Conservation (phyloP, 2,888 invertebrate genomes). For the Allygus modestus region DNA sequence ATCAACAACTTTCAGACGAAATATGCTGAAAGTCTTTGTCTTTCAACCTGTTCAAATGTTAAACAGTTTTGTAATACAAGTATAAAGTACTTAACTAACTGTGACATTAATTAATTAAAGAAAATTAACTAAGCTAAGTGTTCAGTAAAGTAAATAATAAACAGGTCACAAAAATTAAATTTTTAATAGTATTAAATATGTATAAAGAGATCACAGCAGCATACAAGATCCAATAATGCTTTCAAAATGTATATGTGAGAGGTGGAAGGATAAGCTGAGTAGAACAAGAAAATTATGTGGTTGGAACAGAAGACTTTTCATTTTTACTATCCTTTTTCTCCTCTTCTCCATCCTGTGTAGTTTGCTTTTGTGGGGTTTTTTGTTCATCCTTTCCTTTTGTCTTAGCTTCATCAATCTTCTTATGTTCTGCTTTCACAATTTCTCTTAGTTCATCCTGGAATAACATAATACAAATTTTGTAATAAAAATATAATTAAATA, state of each 20-base stretch:
- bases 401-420: constrained; percentile 75
- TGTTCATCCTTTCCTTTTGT: constrained; percentile 3
- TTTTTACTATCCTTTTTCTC: background rate
- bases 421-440: constrained; percentile 79
- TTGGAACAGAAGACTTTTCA: constrained; percentile 6
- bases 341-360: background rate
- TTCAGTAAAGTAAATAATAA: background rate
- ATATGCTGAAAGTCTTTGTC: too few species aligned
- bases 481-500: too few species aligned
- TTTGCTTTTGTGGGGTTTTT: background rate
- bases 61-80: too few species aligned
- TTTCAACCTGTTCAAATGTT: too few species aligned
- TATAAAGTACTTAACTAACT: too few species aligned
- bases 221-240: background rate
- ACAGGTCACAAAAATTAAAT: background rate
- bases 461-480: background rate
- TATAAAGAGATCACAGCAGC: constrained; percentile 31
- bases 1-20: too few species aligned
- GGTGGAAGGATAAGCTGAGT: background rate
- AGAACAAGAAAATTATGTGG: background rate
- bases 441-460: constrained; percentile 80
- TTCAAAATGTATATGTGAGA: background rate
- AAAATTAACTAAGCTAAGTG: too few species aligned
- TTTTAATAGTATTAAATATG: background rate
- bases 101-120: too few species aligned